Evolutionary conservation across 2,888 invertebrate species (phyloP), one percentile per base, ranked within the genome.

Genomic region (Anticlea derivata): DNA sequence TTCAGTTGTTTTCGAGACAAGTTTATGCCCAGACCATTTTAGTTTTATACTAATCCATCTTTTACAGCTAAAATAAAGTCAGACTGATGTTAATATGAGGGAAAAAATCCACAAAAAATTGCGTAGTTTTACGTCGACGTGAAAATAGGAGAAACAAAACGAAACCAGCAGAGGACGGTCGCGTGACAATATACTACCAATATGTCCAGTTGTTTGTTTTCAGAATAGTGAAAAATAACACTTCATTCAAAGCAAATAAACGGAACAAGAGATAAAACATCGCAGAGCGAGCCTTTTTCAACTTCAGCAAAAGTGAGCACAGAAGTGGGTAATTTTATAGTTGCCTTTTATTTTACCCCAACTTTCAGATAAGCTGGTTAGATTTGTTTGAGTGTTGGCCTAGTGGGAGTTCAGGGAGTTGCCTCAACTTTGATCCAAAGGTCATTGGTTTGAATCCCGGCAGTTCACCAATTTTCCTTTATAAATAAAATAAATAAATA

Each of bases 141-240:
- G 7, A 38, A 12, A 22, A 45, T 41, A 35, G 33, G 11, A 35
- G 39, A 52, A 63, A 55, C 54, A 49, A 51, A 55, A 57, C 43
- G 47, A 54, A 58, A 60, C 63, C 61, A 56, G 47, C 39, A 39
- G 50, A 58, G 43, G 53, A 50, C 50, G 40, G 30, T 43, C 48
- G 50, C 40, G 37, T 62, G 60, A 58, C 57, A 59, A 60, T 60
- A 44, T 24, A 35, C 34, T 34, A 31, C 31, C 7, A 17, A 31
- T 20, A n/a, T 37, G 55, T 50, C 54, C 50, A 52, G 29, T 54
- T 59, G 56, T 70, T 64, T 63, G 48, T 66, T 66, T 66, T 61
- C 47, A 51, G 51, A 62, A 66, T 58, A 61, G 57, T 72, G 59
- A 70, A 72, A 70, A 70, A 68, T 65, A 72, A 65, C 55, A 65